Base-by-base conservation (phyloP, 2,888 invertebrate genomes). In the Zootermopsis nevadensis region DNA sequence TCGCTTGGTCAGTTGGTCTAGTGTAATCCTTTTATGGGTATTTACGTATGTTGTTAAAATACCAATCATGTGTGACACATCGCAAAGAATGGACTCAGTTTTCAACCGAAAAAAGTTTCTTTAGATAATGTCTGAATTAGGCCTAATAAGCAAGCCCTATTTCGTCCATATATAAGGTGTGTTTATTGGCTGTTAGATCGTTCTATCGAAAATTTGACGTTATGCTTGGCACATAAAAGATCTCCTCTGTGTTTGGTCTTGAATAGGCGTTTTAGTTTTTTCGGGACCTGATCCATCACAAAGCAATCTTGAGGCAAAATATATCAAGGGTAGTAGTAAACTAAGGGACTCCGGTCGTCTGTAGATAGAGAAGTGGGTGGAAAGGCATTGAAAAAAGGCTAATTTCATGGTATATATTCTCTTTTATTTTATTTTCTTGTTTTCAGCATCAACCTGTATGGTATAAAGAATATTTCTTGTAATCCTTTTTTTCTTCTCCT, bases 371-470 rank as follows among this genome's bases (percentile, higher is more conserved):
- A 4, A 19, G 53, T 15, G 19, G 60, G 60, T 60, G 27, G 48
- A 38, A 48, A 42, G 48, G 27, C 42, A 76, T 38, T 38, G 48
- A 76, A 76, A 76, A 72, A 74, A 76, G 35, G 76, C 76, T 76
- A 76, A 76, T 76, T 76, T 76, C 76, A 76, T 42, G 76, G 42
- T 42, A 48, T 35, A 72, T 7, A 72, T 35, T 35, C 33, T 22
- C 24, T 33, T 31, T n/a, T 42, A 27, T 48, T 27, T 42, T 48
- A 60, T n/a, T 60, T 60, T 60, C n/a, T 60, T 60, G 60, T 60
- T 2, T 60, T 60, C n/a, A 27, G 60, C 27, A 27, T 7, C 60
- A 60, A 27, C 60, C 27, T 60, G 60, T 60, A 60, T 60, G 0
- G 60, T 60, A 60, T 60, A 60, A 6, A 60, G n/a, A n/a, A n/a